Percentiles rank a stretch among this genome's conserved stretches.
Conservation (phyloP, 2,113 vertebrate genomes). For the Muntiacus muntjak region DNA sequence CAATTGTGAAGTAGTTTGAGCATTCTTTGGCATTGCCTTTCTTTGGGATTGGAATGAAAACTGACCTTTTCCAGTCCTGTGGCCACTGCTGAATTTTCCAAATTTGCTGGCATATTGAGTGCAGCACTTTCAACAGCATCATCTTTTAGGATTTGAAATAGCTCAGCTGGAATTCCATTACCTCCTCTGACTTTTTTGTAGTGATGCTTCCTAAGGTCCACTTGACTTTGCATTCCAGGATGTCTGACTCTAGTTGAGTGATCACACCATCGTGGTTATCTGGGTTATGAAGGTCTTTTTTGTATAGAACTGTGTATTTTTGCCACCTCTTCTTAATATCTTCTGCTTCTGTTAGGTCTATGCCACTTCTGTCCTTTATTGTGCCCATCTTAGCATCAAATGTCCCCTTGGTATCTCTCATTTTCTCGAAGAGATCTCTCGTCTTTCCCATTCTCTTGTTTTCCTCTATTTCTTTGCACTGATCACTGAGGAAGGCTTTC, state of each 20-base stretch:
- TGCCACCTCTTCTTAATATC: neutral
- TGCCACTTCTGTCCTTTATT: neutral
- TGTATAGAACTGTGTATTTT: neutral
- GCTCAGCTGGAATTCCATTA: neutral
- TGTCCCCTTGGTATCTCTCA: neutral
- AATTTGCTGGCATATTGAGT: neutral
- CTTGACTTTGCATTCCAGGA: neutral
- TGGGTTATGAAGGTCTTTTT: neutral
- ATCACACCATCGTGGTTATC: neutral
- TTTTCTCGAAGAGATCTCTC: neutral
- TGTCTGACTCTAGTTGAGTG: neutral
- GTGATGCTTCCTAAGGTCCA: neutral
- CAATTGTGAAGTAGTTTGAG: neutral
- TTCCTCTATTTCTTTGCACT: neutral
- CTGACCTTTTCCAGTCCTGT: neutral
- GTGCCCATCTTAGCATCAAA: neutral
- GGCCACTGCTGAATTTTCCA: neutral
- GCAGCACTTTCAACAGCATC: neutral
- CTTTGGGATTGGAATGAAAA: neutral
- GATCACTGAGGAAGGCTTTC: neutral
- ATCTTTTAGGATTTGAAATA: neutral
- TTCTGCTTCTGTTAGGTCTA: neutral
- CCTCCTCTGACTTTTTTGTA: neutral
- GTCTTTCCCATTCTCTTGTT: neutral
- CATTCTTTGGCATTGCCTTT: neutral